Base-by-base conservation (phyloP, 1,140 invertebrate genomes). In the Trypoxylus dichotomus region DNA sequence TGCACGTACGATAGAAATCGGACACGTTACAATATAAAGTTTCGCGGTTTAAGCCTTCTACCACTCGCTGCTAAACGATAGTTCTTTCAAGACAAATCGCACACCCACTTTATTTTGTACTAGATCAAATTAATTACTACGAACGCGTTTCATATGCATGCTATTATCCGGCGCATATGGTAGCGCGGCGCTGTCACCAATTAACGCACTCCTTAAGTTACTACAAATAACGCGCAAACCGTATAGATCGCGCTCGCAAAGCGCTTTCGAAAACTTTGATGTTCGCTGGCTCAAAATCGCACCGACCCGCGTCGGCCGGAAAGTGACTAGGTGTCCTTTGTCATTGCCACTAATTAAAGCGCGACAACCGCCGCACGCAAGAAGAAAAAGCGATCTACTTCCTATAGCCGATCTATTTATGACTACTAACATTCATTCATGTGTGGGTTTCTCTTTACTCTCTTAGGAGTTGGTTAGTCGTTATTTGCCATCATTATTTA, bases 271-370 rank as follows among this genome's bases (percentile, higher is more conserved):
- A 68, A 68, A 68, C 60, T 68, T 68, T 68, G 60, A 68, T 68
- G 60, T 68, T 68, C 19, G 60, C 60, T 19, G 60, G 60, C 24
- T 27, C 24, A 68, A 68, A 25, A 68, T 68, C 60, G 60, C 60
- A 68, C 60, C 60, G 13, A 24, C 60, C 60, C 11, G 19, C 60
- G 27, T 29, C 60, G 60, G 27, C 60, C 60, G 60, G 60, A 68
- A 68, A 68, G 60, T 68, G 60, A 74, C 72, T 27, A 41, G 41
- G 41, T 74, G 72, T 74, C 41, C 41, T 74, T 74, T 43, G 72
- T 74, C 72, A 74, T 74, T 74, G 60, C 72, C 72, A 29, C 72
- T 74, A 74, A 74, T 74, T 74, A 74, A 74, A 74, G 41, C 68
- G 19, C 21, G 68, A 32, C 72, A 29, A 74, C 60, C 60, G 60